A percentile compares a stretch with the other conserved stretches of the same genome.
Evolutionary conservation across 2,797 vertebrate species (phyloP).

Genomic region (Protosalanx chinensis): DNA sequence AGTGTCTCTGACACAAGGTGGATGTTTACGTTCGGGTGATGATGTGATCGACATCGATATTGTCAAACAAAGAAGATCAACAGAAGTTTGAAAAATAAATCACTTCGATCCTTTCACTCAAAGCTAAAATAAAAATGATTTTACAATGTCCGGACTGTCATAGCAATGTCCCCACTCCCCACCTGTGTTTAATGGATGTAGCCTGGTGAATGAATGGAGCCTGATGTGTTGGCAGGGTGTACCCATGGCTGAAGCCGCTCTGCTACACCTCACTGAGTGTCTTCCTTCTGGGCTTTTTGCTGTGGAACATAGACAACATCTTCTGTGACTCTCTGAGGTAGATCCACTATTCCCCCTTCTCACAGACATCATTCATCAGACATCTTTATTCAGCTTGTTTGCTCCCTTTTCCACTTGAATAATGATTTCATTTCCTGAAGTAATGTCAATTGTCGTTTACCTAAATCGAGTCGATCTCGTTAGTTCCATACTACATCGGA

Average conservation of each 20-base stretch:
- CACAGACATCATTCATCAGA: no score
- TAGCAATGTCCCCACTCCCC: no score
- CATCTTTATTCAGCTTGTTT: neutral
- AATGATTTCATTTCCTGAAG: neutral
- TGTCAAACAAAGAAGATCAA: no score
- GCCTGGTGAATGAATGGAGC: neutral
- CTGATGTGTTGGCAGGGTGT: slow-evolving; percentile 77
- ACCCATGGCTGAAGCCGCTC: slow-evolving; percentile 89
- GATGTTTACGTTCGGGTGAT: neutral
- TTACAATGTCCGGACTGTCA: no score
- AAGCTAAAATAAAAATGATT: no score
- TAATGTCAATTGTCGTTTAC: neutral
- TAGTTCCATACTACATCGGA: neutral
- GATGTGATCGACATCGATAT: neutral
- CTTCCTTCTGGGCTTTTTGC: slow-evolving; percentile 90
- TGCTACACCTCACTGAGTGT: slow-evolving; percentile 88
- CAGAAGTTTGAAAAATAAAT: no score
- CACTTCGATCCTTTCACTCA: no score
- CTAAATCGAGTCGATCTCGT: neutral
- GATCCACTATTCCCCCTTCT: slow-evolving; percentile 33
- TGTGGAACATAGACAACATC: slow-evolving; percentile 98
- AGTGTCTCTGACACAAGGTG: slow-evolving; percentile 52
- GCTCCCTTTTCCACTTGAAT: neutral
- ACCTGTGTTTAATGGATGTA: neutral
- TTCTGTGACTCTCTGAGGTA: slow-evolving; percentile 91